Evolutionary conservation across 2,113 vertebrate species (phyloP), one percentile per base, ranked within the genome.

Genomic region (Amblyopsis rosae): DNA sequence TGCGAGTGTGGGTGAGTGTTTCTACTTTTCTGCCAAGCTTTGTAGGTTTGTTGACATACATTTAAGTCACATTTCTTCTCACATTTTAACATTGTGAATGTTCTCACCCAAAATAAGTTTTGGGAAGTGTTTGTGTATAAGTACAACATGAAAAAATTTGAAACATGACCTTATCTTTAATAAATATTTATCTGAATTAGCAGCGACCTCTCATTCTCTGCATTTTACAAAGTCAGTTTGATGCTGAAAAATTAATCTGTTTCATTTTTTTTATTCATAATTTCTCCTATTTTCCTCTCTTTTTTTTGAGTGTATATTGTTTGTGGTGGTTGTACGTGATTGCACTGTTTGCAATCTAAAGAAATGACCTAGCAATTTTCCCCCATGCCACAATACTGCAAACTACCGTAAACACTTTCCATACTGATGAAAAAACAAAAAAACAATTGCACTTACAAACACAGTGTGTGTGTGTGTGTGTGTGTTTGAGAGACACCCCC

Each of bases 391-490:
- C 35, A 41, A 41, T 41, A 17, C 59, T 9, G 41, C 35, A 41
- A 41, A 41, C 35, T 41, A 41, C 35, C 35, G 12, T 19, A 10
- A 35, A 59, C 45, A 59, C 59, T 78, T 62, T 70, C 62, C 75
- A 84, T 83, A 75, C 58, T 75, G 72, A 83, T 78, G 78, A 67
- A 54, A 72, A 77, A 80, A 77, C 35, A 35, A 77, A 77, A 80
- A 83, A 80, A 83, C 47, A 65, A 35, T 6, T 48, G 1, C 60
- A 17, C n/a, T n/a, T n/a, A n/a, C 48, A 48, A 1, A 64, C 1
- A 51, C 41, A 15, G 35, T 35, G n/a, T n/a, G n/a, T n/a, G n/a
- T 19, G 19, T 19, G 19, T 19, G 19, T 19, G 19, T 1, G 26
- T 26, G 26, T 26, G 26, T 26, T 1, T 26, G 26, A 26, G 26